A percentile compares a stretch with the other conserved stretches of the same genome.
phyloP scores from a whole-genome alignment of 2,888 invertebrate genomes.

The Torymus aiolomorphi region DNA sequence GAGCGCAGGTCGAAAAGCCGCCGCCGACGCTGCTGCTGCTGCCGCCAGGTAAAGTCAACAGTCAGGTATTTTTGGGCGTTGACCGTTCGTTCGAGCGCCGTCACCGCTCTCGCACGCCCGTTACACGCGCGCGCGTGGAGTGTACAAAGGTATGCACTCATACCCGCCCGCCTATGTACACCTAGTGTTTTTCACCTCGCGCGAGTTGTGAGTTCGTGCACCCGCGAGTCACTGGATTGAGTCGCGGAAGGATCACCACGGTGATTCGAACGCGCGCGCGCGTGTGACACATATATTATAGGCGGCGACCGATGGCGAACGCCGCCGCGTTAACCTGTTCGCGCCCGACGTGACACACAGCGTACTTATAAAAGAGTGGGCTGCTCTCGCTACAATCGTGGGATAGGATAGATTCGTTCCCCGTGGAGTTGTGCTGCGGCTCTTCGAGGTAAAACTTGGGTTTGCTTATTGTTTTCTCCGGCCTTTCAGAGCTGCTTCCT shows the following conservation, averaged over 20 bases:
- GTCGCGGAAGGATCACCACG: no score
- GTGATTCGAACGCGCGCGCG: no score
- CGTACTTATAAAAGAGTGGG: neutral
- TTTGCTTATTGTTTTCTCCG: neutral
- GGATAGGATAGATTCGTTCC: neutral
- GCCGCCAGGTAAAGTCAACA: slow-evolving; percentile 59
- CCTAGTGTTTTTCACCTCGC: no score
- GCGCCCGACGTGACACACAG: neutral
- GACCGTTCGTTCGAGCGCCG: slow-evolving; percentile 59
- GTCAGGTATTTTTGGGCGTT: slow-evolving; percentile 67
- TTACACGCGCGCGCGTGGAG: neutral
- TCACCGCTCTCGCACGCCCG: slow-evolving; percentile 11
- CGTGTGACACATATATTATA: neutral
- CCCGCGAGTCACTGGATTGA: no score
- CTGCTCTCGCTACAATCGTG: no score
- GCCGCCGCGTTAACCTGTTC: slow-evolving; percentile 32
- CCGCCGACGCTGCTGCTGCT: slow-evolving; percentile 55
- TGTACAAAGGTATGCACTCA: no score
- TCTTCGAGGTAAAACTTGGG: neutral
- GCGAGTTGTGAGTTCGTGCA: no score
- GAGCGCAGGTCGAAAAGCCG: slow-evolving; percentile 31
- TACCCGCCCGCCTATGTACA: no score
- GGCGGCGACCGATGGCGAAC: slow-evolving; percentile 47
- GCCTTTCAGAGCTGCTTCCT: no score
- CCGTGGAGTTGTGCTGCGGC: no score